These are phyloP conservation scores for Saimiri boliviensis DNA, from an alignment of 2,113 vertebrate genomes.

Conservation along the genomic window DNA sequence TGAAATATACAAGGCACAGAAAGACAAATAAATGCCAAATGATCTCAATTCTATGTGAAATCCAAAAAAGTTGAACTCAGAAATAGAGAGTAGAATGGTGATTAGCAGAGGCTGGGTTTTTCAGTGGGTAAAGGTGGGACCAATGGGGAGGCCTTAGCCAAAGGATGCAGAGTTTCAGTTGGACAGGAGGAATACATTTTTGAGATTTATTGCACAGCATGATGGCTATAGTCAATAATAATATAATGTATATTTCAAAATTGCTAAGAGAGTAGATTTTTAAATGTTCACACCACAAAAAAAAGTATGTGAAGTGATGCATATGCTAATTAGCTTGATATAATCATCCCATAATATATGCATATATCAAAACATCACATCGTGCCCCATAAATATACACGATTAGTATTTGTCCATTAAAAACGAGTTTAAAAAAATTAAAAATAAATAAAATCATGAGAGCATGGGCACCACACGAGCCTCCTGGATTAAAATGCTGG, in stretches of 20 bases:
- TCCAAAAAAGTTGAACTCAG: background rate
- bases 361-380: background rate
- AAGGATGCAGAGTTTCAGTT: background rate
- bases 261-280: background rate
- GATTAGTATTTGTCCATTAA: background rate
- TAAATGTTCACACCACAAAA: background rate
- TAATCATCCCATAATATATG: background rate
- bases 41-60: background rate
- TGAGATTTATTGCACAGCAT: background rate
- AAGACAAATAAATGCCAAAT: background rate
- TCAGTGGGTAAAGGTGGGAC: background rate
- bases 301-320: background rate
- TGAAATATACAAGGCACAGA: background rate
- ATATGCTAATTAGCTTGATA: background rate
- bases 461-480: background rate
- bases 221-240: background rate
- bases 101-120: background rate
- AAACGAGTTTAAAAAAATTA: background rate
- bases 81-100: background rate
- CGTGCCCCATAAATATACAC: background rate
- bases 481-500: background rate
- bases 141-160: background rate
- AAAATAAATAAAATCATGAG: background rate
- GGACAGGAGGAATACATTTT: background rate
- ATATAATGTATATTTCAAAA: background rate